A percentile compares a stretch with the other conserved stretches of the same genome.
Conservation (phyloP, 2,797 vertebrate genomes). For the Philypnodon macrostomus region DNA sequence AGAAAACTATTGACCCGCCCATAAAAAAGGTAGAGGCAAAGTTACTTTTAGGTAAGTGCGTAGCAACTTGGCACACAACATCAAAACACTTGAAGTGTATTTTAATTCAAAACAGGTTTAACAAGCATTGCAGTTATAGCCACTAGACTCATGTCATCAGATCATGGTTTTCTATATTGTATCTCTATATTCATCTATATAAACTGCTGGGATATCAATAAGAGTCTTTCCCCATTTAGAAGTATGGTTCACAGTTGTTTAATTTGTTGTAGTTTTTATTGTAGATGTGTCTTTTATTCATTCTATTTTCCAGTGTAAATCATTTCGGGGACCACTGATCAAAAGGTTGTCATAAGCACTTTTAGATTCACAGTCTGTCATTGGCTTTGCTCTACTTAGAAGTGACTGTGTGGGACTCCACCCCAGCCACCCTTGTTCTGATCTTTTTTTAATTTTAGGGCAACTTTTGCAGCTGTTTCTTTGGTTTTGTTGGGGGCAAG, state of each 20-base stretch:
- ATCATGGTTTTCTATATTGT: too few species aligned
- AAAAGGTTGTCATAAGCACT: slow-evolving; percentile 5
- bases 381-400: slow-evolving; percentile 37
- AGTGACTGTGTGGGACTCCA: slow-evolving; percentile 41
- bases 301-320: background rate
- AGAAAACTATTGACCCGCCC: slow-evolving; percentile 80
- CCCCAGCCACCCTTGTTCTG: slow-evolving; percentile 30
- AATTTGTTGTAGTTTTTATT: too few species aligned
- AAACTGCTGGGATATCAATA: too few species aligned
- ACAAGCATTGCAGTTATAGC: background rate
- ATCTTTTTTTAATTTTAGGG: slow-evolving; percentile 27
- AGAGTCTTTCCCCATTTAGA: too few species aligned
- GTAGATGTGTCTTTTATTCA: too few species aligned
- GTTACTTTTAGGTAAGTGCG: slow-evolving; percentile 86
- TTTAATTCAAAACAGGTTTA: slow-evolving; percentile 1
- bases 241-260: too few species aligned
- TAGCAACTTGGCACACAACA: background rate
- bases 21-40: slow-evolving; percentile 90
- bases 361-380: slow-evolving; percentile 5
- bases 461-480: slow-evolving; percentile 36
- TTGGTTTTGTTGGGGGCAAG: slow-evolving; percentile 22
- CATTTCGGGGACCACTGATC: background rate
- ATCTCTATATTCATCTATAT: too few species aligned
- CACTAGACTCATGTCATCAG: too few species aligned
- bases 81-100: background rate